phyloP scores from a whole-genome alignment of 2,888 invertebrate genomes.

The Heliothis peltigera region DNA sequence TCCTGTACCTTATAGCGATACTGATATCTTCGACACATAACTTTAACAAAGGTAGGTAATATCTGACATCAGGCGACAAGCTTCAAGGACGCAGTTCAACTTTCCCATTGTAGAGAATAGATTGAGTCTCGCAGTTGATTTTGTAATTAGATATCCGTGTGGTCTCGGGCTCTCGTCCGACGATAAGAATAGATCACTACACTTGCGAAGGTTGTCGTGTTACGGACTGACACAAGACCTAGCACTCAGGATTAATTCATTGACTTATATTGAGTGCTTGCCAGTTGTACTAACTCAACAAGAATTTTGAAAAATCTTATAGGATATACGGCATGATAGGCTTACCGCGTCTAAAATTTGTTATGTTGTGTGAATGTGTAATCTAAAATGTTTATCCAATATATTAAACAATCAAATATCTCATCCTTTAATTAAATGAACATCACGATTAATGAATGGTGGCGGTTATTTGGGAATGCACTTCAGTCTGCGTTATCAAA shows the following conservation, averaged over 20 bases:
- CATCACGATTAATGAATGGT: too few species aligned
- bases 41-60: slow-evolving; percentile 38
- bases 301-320: not conserved
- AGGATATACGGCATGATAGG: not conserved
- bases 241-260: slow-evolving; percentile 8
- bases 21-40: slow-evolving; percentile 51
- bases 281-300: not conserved
- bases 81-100: slow-evolving; percentile 40
- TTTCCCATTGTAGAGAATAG: slow-evolving; percentile 42
- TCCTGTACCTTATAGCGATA: slow-evolving; percentile 47
- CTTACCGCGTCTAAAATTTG: too few species aligned
- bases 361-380: too few species aligned
- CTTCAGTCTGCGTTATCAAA: too few species aligned
- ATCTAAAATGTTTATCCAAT: too few species aligned
- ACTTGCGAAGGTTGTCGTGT: slow-evolving; percentile 11
- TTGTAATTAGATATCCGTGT: slow-evolving; percentile 51
- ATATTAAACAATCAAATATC: too few species aligned
- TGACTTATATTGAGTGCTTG: not conserved
- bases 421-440: too few species aligned
- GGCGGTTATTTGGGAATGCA: too few species aligned
- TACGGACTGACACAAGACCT: slow-evolving; percentile 12
- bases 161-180: slow-evolving; percentile 22
- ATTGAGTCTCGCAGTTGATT: slow-evolving; percentile 42
- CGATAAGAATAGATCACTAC: slow-evolving; percentile 32
- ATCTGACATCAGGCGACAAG: slow-evolving; percentile 28